Base-by-base conservation (phyloP, 2,888 invertebrate species). In the Branchellion lobata region DNA sequence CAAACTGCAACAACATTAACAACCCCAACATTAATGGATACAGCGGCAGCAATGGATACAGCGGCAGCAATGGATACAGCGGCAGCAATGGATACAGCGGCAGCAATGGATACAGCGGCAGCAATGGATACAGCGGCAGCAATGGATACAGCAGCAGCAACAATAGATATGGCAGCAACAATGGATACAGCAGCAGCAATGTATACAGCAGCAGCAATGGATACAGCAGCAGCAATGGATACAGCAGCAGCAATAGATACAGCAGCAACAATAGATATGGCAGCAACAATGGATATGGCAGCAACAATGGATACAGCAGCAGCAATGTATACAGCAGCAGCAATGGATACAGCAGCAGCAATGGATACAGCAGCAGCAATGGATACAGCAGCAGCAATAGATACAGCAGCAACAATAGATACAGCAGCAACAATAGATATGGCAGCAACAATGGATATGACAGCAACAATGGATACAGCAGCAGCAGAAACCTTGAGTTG, bases 401-500 rank as follows among this genome's bases (percentile, higher is more conserved):
- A 18, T 51, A 51, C 18, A 51, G 18, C 18, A 18, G 14, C 18
- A n/a, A n/a, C n/a, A n/a, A n/a, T n/a, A n/a, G n/a, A n/a, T n/a
- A n/a, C n/a, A n/a, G n/a, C n/a, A n/a, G n/a, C n/a, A n/a, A n/a
- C n/a, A n/a, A 47, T 47, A 47, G 18, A 18, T 14, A 47, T 47
- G 8, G 11, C 47, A 47, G 18, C 47, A 47, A 14, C 8, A 14
- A 8, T 47, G 18, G 18, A 47, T 47, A 47, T 47, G 18, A 18
- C 18, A 18, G 8, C 8, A n/a, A n/a, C n/a, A n/a, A n/a, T n/a
- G n/a, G n/a, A n/a, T n/a, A n/a, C n/a, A 18, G 8, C 29, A 72
- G 11, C 11, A n/a, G 3, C 11, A 71, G 36, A 84, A 89, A 92
- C 95, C 91, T 88, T 88, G 14, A 87, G 83, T 18, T 87, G 87